Conservation (phyloP, 2,113 vertebrate genomes). For the Rhea americana region DNA sequence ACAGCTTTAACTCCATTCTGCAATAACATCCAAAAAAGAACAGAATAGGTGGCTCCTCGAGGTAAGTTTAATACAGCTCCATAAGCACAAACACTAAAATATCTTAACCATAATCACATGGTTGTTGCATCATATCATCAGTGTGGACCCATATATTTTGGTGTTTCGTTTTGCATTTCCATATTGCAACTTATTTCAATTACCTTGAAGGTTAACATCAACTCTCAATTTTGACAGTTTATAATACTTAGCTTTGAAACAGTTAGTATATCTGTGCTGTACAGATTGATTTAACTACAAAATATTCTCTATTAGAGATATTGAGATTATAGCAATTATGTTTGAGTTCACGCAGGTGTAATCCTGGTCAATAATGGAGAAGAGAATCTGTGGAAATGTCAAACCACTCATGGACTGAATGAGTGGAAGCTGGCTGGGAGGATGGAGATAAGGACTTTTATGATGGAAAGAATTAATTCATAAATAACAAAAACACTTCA, state of each 20-base stretch:
- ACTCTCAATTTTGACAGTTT: background rate
- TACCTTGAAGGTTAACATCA: background rate
- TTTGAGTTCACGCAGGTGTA: background rate
- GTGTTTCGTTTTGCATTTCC: background rate
- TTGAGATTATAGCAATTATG: background rate
- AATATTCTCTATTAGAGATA: background rate
- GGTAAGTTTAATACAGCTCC: background rate
- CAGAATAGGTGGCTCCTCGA: background rate
- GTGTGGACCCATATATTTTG: background rate
- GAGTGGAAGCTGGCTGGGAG: background rate
- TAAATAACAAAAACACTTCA: constrained; percentile 33
- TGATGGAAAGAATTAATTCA: background rate
- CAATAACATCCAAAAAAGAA: background rate
- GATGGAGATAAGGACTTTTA: background rate
- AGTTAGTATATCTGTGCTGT: background rate
- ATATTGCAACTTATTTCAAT: background rate
- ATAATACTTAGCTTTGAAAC: background rate
- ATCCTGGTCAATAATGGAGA: background rate
- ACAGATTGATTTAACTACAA: background rate
- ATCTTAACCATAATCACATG: background rate
- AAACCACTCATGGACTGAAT: constrained; percentile 4
- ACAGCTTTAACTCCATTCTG: background rate
- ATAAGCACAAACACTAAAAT: background rate
- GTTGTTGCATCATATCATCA: background rate
- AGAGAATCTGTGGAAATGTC: constrained; percentile 35